phyloP scores from a whole-genome alignment of 1,140 invertebrate species.

The Eulimnadia texana region DNA sequence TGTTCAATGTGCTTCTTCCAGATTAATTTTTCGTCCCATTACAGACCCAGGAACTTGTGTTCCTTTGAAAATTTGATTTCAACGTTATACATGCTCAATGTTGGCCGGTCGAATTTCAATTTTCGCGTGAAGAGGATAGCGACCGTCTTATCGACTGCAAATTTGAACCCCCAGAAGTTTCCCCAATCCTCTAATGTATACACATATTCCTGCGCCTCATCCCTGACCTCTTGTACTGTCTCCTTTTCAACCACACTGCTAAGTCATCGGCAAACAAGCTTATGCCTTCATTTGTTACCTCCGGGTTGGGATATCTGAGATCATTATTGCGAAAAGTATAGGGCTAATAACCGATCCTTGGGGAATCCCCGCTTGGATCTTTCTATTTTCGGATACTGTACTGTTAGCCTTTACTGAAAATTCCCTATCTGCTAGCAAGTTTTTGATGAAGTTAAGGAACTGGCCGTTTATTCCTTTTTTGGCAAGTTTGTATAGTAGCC shows the following conservation, averaged over 20 bases:
- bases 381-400: not conserved
- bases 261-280: slow-evolving; percentile 5
- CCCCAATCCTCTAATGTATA: not conserved
- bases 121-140: not conserved
- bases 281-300: not conserved
- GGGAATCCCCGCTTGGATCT: not conserved
- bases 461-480: slow-evolving; percentile 5
- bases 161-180: not conserved
- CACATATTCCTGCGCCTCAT: not conserved
- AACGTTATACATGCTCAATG: not conserved
- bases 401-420: not conserved
- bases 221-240: not conserved
- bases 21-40: not conserved
- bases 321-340: slow-evolving; percentile 6
- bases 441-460: not conserved
- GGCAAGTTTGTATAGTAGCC: slow-evolving; percentile 25
- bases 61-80: not conserved
- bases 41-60: not conserved
- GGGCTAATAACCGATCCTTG: slow-evolving; percentile 11
- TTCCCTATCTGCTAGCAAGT: slow-evolving; percentile 1
- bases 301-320: not conserved
- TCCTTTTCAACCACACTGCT: not conserved
- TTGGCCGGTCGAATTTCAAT: too few species aligned
- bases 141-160: not conserved
- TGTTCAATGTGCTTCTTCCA: not conserved